phyloP scores from a whole-genome alignment of 1,140 invertebrate species.

The Zaprionus davidi region DNA sequence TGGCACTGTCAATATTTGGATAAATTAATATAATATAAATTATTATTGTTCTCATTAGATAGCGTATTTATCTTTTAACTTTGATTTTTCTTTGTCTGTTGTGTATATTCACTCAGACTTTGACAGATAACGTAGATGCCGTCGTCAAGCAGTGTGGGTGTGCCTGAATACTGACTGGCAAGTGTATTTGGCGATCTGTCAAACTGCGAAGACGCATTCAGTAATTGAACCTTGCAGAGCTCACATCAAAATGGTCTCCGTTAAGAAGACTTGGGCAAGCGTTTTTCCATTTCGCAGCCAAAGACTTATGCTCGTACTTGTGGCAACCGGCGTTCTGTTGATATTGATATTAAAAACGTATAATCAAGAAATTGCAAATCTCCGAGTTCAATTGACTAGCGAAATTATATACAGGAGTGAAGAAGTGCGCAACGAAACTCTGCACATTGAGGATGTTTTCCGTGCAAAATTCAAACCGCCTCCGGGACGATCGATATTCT shows the following conservation, averaged over 20 bases:
- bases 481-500: slow-evolving; percentile 86
- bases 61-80: no score
- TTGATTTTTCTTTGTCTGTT: no score
- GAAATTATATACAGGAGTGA: background rate
- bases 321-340: background rate
- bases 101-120: no score
- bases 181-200: background rate
- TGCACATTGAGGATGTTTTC: slow-evolving; percentile 61
- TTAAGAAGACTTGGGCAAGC: background rate
- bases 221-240: background rate
- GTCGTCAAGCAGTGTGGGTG: background rate
- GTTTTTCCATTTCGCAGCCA: background rate
- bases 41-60: no score
- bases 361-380: background rate
- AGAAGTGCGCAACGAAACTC: background rate
- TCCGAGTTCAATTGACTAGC: background rate
- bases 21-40: no score
- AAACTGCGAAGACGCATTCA: background rate
- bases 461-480: slow-evolving; percentile 60
- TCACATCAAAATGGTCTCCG: background rate
- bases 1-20: no score
- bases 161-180: background rate
- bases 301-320: background rate
- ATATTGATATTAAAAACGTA: background rate
- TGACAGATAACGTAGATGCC: background rate